Evolutionary conservation across 2,888 invertebrate species (phyloP).

Genomic region (Morpho achilles): DNA sequence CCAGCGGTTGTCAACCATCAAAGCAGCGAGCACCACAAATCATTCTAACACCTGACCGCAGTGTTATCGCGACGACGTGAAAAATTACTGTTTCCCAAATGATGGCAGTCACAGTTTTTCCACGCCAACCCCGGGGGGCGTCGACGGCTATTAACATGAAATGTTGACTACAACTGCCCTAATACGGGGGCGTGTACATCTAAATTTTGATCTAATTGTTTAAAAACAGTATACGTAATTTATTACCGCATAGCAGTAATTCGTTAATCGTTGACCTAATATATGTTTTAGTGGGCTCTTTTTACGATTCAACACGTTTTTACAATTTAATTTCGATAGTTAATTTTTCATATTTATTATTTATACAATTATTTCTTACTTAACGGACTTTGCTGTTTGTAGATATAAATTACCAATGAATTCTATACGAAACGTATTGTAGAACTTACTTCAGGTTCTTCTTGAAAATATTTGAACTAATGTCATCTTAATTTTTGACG

Average conservation of each 20-base stretch:
- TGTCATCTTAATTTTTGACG: too few relatives aligned
- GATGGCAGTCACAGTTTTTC: constrained; percentile 56
- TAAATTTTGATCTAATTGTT: constrained; percentile 25
- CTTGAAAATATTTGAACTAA: too few relatives aligned
- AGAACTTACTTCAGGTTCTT: too few relatives aligned
- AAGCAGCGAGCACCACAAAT: constrained; percentile 50
- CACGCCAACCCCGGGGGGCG: constrained; percentile 47
- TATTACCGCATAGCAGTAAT: constrained; percentile 1
- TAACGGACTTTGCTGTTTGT: too few relatives aligned
- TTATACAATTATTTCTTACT: neutral
- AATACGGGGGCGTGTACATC: neutral
- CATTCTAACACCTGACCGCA: constrained; percentile 73
- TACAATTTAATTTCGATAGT: constrained; percentile 8
- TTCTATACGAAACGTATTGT: too few relatives aligned
- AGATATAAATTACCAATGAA: too few relatives aligned
- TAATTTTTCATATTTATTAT: neutral
- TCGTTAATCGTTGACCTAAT: constrained; percentile 8
- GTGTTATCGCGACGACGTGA: constrained; percentile 69
- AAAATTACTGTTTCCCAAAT: constrained; percentile 67
- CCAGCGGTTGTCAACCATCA: constrained; percentile 24
- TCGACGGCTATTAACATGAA: constrained; percentile 60
- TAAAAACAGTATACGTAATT: constrained; percentile 16
- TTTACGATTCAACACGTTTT: constrained; percentile 4
- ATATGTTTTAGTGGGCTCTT: constrained; percentile 2
- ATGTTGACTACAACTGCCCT: constrained; percentile 46